Evolutionary conservation across 2,888 invertebrate species (phyloP).

Genomic region (Pristionchus maxplancki): DNA sequence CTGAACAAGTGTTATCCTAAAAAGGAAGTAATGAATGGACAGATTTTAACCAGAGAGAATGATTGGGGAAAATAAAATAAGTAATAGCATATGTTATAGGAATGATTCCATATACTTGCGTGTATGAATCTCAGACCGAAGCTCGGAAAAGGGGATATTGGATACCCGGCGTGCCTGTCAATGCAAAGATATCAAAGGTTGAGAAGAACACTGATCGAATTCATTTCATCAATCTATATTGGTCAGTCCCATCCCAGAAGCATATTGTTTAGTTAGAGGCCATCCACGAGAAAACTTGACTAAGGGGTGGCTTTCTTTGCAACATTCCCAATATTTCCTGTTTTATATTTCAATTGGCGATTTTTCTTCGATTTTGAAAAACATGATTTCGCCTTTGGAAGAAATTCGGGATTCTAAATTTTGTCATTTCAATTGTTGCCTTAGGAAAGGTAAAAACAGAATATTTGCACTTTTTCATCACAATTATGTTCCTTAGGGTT

Average conservation of each 20-base stretch:
- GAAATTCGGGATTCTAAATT: too few species aligned
- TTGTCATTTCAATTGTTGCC: too few species aligned
- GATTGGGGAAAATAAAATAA: neutral
- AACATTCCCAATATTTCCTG: too few species aligned
- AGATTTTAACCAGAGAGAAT: neutral
- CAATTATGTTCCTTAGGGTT: too few species aligned
- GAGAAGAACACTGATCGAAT: slow-evolving; percentile 69
- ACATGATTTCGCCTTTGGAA: too few species aligned
- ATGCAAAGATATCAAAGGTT: slow-evolving; percentile 67
- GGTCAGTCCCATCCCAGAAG: slow-evolving; percentile 61
- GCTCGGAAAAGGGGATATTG: slow-evolving; percentile 71
- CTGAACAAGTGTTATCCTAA: neutral
- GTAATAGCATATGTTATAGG: slow-evolving; percentile 59
- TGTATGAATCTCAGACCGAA: slow-evolving; percentile 73
- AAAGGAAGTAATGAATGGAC: neutral
- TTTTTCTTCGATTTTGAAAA: too few species aligned
- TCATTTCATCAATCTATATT: slow-evolving; percentile 73
- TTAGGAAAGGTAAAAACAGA: too few species aligned
- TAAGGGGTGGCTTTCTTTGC: too few species aligned
- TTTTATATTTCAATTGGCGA: too few species aligned
- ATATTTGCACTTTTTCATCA: too few species aligned
- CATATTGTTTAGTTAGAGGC: too few species aligned
- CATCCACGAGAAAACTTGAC: too few species aligned
- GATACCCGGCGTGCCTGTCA: slow-evolving; percentile 75
- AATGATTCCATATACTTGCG: slow-evolving; percentile 74